Evolutionary conservation across 2,888 invertebrate species (phyloP).

Genomic region (Strigamia transsilvanica): DNA sequence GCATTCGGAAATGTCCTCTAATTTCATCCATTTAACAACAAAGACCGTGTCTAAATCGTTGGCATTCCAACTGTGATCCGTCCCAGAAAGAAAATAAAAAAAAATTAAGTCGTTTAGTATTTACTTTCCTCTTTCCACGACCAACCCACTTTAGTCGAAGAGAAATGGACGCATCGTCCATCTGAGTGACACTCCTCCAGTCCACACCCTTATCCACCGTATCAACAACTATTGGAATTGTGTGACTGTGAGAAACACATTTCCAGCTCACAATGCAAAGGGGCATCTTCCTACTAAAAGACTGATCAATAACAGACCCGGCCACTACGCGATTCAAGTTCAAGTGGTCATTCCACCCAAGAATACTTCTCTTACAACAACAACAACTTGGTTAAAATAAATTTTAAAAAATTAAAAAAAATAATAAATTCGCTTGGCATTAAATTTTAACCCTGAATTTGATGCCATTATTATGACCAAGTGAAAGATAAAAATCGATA

Average conservation of each 20-base stretch:
- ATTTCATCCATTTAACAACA: constrained; percentile 38
- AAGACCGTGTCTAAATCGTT: constrained; percentile 4
- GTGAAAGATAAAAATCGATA: constrained; percentile 10
- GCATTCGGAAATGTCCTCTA: constrained; percentile 35
- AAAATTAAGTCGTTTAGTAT: not conserved
- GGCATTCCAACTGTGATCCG: not conserved
- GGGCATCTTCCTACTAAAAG: constrained; percentile 32
- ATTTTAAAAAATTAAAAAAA: not conserved
- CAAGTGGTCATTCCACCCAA: constrained; percentile 23
- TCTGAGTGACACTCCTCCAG: not conserved
- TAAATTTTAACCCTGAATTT: not conserved
- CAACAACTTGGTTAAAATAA: not conserved
- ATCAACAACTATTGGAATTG: constrained; percentile 33
- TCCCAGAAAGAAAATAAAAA: not conserved
- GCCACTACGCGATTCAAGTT: constrained; percentile 3
- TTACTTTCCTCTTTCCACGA: constrained; percentile 4
- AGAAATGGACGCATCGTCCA: constrained; percentile 4
- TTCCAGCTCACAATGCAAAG: constrained; percentile 31
- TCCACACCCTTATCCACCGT: constrained; percentile 31
- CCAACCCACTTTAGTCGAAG: not conserved
- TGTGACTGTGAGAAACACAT: constrained; percentile 25
- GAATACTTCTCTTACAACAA: not conserved
- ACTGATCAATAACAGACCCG: constrained; percentile 37
- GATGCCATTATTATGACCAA: not conserved
- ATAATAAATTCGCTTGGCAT: not conserved